Conservation (phyloP, 2,888 invertebrate species). For the Scaptomyza cyrtandrae region DNA sequence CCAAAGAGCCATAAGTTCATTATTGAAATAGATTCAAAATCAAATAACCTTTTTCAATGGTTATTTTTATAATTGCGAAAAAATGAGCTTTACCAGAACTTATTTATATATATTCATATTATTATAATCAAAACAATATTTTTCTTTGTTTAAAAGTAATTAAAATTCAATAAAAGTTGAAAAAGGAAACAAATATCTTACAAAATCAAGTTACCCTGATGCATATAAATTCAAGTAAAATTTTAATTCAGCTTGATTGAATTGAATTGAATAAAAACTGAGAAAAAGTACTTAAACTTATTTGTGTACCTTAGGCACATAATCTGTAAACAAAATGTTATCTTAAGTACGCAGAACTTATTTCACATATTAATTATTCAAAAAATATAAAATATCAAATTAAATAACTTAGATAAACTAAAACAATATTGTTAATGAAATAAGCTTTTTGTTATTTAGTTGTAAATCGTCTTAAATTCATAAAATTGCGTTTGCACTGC, state of each 20-base stretch:
- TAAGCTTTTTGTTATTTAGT: too few species aligned
- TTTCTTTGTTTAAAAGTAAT: background rate
- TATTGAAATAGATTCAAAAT: background rate
- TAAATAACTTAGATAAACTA: too few species aligned
- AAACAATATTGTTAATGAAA: too few species aligned
- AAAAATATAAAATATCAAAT: too few species aligned
- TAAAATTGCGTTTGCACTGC: background rate
- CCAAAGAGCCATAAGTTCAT: background rate
- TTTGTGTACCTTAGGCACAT: background rate
- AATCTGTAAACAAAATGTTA: background rate
- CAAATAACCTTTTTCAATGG: background rate
- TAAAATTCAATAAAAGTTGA: background rate
- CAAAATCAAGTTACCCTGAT: too few species aligned
- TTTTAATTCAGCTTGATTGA: background rate
- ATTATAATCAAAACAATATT: background rate
- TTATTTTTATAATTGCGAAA: background rate
- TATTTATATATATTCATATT: too few species aligned
- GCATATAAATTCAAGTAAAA: background rate
- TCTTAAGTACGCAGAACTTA: too few species aligned
- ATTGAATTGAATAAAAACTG: background rate
- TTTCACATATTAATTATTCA: too few species aligned
- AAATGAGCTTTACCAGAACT: background rate
- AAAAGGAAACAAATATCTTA: background rate
- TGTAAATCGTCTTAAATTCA: too few species aligned
- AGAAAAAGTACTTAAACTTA: background rate